Conservation (phyloP, 2,113 vertebrate genomes). For the Hepsetus odoe region DNA sequence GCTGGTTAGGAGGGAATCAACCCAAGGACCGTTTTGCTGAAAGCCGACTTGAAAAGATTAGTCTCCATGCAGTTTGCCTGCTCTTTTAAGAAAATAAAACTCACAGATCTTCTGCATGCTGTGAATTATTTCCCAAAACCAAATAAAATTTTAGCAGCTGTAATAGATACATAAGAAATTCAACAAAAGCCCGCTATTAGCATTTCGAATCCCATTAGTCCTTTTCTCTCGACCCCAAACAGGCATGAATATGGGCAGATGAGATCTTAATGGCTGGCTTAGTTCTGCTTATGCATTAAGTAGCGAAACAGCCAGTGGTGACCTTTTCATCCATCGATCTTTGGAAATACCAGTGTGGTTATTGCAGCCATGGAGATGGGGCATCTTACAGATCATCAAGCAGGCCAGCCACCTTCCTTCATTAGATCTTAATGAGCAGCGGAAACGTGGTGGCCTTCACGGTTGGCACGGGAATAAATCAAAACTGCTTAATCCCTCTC, state of each 20-base stretch:
- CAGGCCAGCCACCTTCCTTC: conserved; percentile 28
- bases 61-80: not conserved
- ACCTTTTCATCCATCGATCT: conserved; percentile 60
- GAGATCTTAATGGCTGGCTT: conserved; percentile 34
- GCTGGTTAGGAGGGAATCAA: too few relatives aligned
- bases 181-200: not conserved
- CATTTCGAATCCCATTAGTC: not conserved
- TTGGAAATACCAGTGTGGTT: conserved; percentile 57
- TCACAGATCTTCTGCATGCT: not conserved
- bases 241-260: conserved; percentile 3
- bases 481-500: not conserved
- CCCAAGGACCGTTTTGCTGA: too few relatives aligned
- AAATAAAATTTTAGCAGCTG: not conserved
- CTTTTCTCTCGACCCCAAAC: conserved; percentile 11
- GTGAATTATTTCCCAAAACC: not conserved
- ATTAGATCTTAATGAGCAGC: conserved; percentile 37
- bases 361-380: conserved; percentile 52
- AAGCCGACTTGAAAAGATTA: not conserved
- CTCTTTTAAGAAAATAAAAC: not conserved
- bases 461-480: conserved; percentile 5
- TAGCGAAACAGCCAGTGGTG: conserved; percentile 37
- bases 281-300: conserved; percentile 46
- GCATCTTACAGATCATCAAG: conserved; percentile 32
- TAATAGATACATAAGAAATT: not conserved
- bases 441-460: not conserved